phyloP scores from a whole-genome alignment of 1,140 invertebrate genomes.

The Arctopsyche grandis region DNA sequence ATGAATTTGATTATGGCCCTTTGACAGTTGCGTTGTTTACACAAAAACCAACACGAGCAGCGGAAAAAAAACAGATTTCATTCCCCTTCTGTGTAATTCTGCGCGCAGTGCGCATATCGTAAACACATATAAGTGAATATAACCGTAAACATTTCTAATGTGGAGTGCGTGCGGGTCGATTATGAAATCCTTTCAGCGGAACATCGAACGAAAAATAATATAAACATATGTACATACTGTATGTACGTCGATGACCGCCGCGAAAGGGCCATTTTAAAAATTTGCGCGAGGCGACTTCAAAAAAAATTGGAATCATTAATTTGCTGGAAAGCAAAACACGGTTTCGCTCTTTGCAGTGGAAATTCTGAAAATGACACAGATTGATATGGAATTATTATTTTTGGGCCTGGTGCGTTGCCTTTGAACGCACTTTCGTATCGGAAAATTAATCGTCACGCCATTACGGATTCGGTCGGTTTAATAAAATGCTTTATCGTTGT shows the following conservation, averaged over 20 bases:
- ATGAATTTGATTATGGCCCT: constrained; percentile 29
- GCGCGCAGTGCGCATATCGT: background rate
- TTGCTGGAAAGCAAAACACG: constrained; percentile 29
- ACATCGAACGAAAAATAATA: too few relatives aligned
- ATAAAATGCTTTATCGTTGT: too few relatives aligned
- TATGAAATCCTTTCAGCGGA: too few relatives aligned
- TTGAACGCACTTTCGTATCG: constrained; percentile 16
- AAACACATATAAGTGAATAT: background rate
- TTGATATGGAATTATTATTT: constrained; percentile 40
- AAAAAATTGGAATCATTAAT: constrained; percentile 48
- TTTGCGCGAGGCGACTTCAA: constrained; percentile 3
- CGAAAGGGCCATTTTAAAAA: constrained; percentile 8
- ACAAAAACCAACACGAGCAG: background rate
- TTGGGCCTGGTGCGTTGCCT: constrained; percentile 4
- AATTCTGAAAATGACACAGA: constrained; percentile 42
- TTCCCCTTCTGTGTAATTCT: background rate
- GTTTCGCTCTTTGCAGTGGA: constrained; percentile 33
- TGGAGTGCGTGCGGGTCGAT: too few relatives aligned
- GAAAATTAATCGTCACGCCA: constrained; percentile 20
- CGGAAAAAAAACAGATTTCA: background rate
- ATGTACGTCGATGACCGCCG: background rate
- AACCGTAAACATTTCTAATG: too few relatives aligned
- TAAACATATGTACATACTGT: too few relatives aligned
- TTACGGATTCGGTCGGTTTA: background rate
- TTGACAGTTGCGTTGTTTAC: constrained; percentile 17